Conservation (phyloP, 2,888 invertebrate species). For the Tinea trinotella region DNA sequence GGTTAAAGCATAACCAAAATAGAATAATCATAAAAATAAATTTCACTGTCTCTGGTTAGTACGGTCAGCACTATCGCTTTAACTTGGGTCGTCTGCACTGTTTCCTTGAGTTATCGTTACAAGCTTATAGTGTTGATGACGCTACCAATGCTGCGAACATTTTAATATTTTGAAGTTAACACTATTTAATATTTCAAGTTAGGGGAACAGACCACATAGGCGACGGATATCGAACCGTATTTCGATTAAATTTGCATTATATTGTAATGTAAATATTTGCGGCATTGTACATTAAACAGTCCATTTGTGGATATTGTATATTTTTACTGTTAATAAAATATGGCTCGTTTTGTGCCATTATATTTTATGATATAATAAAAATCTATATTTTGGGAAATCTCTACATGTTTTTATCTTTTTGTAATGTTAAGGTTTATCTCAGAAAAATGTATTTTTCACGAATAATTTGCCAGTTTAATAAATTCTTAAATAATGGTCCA, state of each 20-base stretch:
- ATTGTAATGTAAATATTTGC: not conserved
- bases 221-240: no score
- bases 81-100: no score
- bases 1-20: no score
- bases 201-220: no score
- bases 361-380: not conserved
- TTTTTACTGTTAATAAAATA: constrained; percentile 30
- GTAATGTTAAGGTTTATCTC: constrained; percentile 22
- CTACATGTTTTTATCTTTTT: not conserved
- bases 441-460: constrained; percentile 3
- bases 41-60: no score
- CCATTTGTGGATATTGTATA: constrained; percentile 28
- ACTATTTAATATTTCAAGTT: no score
- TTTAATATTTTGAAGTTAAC: no score
- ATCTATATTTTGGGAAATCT: not conserved
- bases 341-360: constrained; percentile 20
- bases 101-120: no score
- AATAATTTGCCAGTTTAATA: constrained; percentile 37
- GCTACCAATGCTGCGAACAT: no score
- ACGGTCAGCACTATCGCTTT: no score
- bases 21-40: no score
- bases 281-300: constrained; percentile 7
- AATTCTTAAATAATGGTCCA: constrained; percentile 49
- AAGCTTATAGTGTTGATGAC: no score
- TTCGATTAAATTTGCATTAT: constrained; percentile 10